A percentile compares a stretch with the other conserved stretches of the same genome.
Conservation (phyloP, 2,888 invertebrate genomes). For the Drosophila kokeensis region DNA sequence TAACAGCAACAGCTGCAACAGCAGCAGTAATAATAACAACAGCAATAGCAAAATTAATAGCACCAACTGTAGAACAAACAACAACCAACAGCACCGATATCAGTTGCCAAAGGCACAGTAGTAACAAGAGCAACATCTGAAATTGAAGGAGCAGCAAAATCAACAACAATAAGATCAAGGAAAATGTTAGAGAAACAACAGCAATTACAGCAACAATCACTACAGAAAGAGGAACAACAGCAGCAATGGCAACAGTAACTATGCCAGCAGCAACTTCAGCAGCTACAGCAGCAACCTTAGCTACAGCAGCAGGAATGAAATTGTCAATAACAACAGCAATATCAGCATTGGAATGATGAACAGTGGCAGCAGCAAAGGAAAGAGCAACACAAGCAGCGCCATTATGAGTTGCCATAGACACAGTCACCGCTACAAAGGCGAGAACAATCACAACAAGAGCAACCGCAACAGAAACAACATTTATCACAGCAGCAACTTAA, state of each 20-base stretch:
- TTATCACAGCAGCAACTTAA: conserved; percentile 5
- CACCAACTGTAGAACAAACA: background rate
- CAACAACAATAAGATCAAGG: background rate
- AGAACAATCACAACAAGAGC: background rate
- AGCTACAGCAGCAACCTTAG: background rate
- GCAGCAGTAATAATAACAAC: background rate
- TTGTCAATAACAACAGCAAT: background rate
- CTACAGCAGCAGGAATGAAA: background rate
- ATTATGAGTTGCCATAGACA: background rate
- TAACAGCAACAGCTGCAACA: background rate
- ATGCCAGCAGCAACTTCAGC: background rate
- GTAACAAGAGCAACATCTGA: background rate
- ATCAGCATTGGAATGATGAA: background rate
- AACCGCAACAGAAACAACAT: background rate
- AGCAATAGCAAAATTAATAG: background rate
- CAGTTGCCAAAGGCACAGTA: background rate
- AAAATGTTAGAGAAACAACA: background rate
- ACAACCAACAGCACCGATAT: background rate
- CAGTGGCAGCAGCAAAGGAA: background rate
- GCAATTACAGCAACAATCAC: background rate
- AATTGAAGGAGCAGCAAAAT: background rate
- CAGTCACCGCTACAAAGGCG: background rate
- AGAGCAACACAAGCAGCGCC: background rate
- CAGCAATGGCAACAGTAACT: background rate
- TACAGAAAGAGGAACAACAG: too few relatives aligned